phyloP scores from a whole-genome alignment of 1,140 invertebrate genomes.

The Caenorhabditis remanei region DNA sequence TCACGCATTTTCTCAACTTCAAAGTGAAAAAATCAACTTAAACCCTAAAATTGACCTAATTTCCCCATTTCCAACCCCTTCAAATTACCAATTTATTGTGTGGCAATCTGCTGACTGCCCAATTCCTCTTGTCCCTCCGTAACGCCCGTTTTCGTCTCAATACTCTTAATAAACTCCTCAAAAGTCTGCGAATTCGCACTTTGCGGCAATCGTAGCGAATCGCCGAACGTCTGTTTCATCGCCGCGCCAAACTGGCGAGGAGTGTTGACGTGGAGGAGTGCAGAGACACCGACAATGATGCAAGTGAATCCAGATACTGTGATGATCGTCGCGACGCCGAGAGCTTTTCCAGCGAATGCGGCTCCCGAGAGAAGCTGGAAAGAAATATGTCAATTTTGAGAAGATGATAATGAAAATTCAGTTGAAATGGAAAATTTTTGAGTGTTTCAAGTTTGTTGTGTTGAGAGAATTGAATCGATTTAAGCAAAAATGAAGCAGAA shows the following conservation, averaged over 20 bases:
- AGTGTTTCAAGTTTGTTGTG: too few species aligned
- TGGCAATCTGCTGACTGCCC: not conserved
- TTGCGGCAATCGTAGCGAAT: slow-evolving; percentile 59
- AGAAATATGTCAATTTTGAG: too few species aligned
- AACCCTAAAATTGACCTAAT: too few species aligned
- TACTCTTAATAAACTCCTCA: slow-evolving; percentile 59
- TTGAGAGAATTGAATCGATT: too few species aligned
- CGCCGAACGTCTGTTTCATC: slow-evolving; percentile 66
- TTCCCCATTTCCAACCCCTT: too few species aligned
- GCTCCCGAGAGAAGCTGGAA: slow-evolving; percentile 64
- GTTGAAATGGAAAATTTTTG: too few species aligned
- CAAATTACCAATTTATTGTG: too few species aligned
- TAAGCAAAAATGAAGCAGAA: too few species aligned
- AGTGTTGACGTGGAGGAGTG: slow-evolving; percentile 65
- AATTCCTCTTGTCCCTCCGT: not conserved
- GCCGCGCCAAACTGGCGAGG: slow-evolving; percentile 65
- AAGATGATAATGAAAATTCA: too few species aligned
- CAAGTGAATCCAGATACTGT: slow-evolving; percentile 65
- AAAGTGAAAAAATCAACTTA: too few species aligned
- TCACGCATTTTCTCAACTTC: too few species aligned
- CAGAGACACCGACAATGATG: slow-evolving; percentile 63
- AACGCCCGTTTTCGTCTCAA: slow-evolving; percentile 45
- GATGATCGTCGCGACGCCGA: slow-evolving; percentile 66
- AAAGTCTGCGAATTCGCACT: slow-evolving; percentile 60
- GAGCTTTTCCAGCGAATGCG: slow-evolving; percentile 65